phyloP scores from a whole-genome alignment of 2,113 vertebrate species.

The Nannobrachium achirus region DNA sequence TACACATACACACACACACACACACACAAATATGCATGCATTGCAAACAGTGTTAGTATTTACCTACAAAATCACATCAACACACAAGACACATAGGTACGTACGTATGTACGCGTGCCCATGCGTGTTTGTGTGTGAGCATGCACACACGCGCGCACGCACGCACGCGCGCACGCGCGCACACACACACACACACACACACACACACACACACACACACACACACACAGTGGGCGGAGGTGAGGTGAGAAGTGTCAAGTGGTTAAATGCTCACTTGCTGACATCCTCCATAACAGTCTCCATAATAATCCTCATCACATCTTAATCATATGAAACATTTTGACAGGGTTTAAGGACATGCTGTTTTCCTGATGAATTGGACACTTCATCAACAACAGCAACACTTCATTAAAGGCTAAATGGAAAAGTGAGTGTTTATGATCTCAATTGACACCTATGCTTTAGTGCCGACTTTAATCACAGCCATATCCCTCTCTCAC shows the following conservation, averaged over 20 bases:
- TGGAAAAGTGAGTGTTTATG: conserved; percentile 80
- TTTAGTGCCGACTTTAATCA: conserved; percentile 75
- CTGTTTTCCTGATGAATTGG: conserved; percentile 52
- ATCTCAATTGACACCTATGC: conserved; percentile 78
- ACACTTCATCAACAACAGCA: conserved; percentile 56
- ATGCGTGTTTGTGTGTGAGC: too few relatives aligned
- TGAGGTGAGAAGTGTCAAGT: neutral
- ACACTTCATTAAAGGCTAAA: conserved; percentile 71
- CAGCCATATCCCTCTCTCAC: conserved; percentile 62
- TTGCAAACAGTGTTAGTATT: too few relatives aligned
- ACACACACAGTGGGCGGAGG: neutral
- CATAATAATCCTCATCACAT: conserved; percentile 25
- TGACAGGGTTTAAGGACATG: conserved; percentile 21
- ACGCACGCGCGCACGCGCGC: too few relatives aligned
- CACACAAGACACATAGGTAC: too few relatives aligned
- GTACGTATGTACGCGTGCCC: too few relatives aligned
- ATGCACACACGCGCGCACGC: too few relatives aligned
- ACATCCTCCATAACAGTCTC: conserved; percentile 23
- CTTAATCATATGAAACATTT: conserved; percentile 19
- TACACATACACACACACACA: too few relatives aligned
- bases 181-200: too few relatives aligned
- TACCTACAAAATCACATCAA: too few relatives aligned
- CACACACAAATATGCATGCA: too few relatives aligned
- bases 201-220: too few relatives aligned
- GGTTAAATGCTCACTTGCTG: conserved; percentile 1